A percentile compares a stretch with the other conserved stretches of the same genome.
phyloP scores from a whole-genome alignment of 2,888 invertebrate genomes.

The Reticulitermes lucifugus region DNA sequence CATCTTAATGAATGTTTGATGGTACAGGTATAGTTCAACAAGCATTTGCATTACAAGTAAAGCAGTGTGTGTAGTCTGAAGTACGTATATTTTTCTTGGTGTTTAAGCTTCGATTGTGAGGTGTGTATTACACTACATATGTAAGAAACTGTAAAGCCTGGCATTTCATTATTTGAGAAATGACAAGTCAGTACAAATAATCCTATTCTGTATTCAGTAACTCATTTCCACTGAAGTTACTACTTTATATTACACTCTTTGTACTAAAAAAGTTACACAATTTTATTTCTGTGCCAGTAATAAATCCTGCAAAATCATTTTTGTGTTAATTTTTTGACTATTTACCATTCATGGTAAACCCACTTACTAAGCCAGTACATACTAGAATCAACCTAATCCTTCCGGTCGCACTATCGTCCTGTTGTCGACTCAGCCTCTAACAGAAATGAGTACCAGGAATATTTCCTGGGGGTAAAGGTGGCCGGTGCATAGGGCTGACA shows the following conservation, averaged over 20 bases:
- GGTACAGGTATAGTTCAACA: neutral
- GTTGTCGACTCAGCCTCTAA: too few species aligned
- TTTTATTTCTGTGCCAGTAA: slow-evolving; percentile 33
- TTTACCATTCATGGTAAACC: too few species aligned
- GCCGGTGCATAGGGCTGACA: too few species aligned
- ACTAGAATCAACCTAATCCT: too few species aligned
- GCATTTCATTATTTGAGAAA: neutral
- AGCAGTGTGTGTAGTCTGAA: slow-evolving; percentile 11
- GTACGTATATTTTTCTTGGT: neutral
- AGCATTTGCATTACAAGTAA: neutral
- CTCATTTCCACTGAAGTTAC: slow-evolving; percentile 5
- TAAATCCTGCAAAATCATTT: slow-evolving; percentile 16
- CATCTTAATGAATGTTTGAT: neutral
- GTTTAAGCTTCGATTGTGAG: slow-evolving; percentile 1
- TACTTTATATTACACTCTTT: slow-evolving; percentile 24
- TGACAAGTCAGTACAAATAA: slow-evolving; percentile 10
- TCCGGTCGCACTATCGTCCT: too few species aligned
- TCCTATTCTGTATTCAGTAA: neutral
- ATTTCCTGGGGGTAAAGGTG: too few species aligned
- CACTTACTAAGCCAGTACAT: too few species aligned
- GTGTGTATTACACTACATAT: neutral
- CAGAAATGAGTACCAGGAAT: too few species aligned
- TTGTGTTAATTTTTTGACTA: neutral
- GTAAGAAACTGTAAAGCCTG: neutral
- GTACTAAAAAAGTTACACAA: neutral